Conservation (phyloP, 1,140 invertebrate species). For the Campodea augens region DNA sequence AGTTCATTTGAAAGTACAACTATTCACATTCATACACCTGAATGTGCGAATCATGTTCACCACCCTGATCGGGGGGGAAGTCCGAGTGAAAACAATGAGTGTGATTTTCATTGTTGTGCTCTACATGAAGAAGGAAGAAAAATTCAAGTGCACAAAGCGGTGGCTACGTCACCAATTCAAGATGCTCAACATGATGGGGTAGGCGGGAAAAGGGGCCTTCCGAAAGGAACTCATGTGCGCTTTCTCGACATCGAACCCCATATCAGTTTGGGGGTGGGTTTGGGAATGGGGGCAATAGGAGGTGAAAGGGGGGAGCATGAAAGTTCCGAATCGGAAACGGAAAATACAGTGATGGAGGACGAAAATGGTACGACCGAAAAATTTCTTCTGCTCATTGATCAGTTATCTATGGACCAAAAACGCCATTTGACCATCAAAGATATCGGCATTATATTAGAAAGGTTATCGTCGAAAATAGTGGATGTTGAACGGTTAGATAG, state of each 20-base stretch:
- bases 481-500: slow-evolving; percentile 79
- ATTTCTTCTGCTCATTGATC: slow-evolving; percentile 78
- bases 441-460: slow-evolving; percentile 81
- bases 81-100: slow-evolving; percentile 41
- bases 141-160: slow-evolving; percentile 74
- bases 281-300: too few relatives aligned
- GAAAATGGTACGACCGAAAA: slow-evolving; percentile 72
- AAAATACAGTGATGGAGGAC: slow-evolving; percentile 78
- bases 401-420: slow-evolving; percentile 76
- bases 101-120: slow-evolving; percentile 87
- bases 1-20: slow-evolving; percentile 48
- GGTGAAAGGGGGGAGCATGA: slow-evolving; percentile 27
- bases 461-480: slow-evolving; percentile 76
- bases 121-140: slow-evolving; percentile 76
- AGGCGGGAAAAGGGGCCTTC: slow-evolving; percentile 18
- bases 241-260: slow-evolving; percentile 43
- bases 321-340: slow-evolving; percentile 76
- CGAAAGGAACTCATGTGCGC: slow-evolving; percentile 35
- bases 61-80: slow-evolving; percentile 35
- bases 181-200: slow-evolving; percentile 41
- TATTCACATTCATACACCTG: slow-evolving; percentile 63
- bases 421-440: slow-evolving; percentile 80
- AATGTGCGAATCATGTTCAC: slow-evolving; percentile 56
- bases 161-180: slow-evolving; percentile 77
- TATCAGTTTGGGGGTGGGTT: background rate